Evolutionary conservation across 1,140 invertebrate genomes (phyloP).

Genomic region (Drosophila bocki): DNA sequence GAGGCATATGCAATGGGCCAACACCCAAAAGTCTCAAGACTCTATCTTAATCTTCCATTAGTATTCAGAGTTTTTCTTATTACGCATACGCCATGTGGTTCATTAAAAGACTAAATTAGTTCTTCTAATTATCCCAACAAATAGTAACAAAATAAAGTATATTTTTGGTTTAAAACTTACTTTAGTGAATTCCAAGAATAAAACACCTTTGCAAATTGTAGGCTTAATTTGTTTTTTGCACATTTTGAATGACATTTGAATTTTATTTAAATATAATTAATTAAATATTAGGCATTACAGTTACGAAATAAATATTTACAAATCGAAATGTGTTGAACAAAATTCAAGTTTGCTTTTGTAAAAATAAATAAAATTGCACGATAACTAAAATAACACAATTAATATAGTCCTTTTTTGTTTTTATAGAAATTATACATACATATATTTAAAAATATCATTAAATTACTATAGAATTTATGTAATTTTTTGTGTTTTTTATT

Average conservation of each 20-base stretch:
- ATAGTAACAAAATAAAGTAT: too few species aligned
- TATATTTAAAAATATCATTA: constrained; percentile 23
- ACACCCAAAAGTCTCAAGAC: constrained; percentile 33
- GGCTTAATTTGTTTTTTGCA: constrained; percentile 61
- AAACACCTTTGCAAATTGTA: constrained; percentile 14
- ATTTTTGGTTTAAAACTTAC: background rate
- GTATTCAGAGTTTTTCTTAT: background rate
- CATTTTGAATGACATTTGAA: constrained; percentile 78
- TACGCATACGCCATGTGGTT: constrained; percentile 29
- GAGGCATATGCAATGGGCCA: constrained; percentile 65
- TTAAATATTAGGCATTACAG: constrained; percentile 54
- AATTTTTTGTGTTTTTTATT: constrained; percentile 17
- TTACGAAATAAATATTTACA: constrained; percentile 80
- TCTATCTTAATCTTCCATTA: constrained; percentile 19
- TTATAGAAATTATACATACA: constrained; percentile 35
- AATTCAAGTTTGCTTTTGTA: constrained; percentile 57
- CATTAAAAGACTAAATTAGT: background rate
- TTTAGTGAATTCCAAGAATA: background rate
- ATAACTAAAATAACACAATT: constrained; percentile 76
- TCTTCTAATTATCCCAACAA: background rate
- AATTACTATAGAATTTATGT: constrained; percentile 32
- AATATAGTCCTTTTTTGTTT: constrained; percentile 43
- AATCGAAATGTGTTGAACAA: constrained; percentile 63
- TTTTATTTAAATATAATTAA: constrained; percentile 69
- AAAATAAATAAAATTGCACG: constrained; percentile 82